Percentiles rank a stretch among this genome's conserved stretches.
Conservation (phyloP, 2,888 invertebrate species). For the Melolontha melolontha region DNA sequence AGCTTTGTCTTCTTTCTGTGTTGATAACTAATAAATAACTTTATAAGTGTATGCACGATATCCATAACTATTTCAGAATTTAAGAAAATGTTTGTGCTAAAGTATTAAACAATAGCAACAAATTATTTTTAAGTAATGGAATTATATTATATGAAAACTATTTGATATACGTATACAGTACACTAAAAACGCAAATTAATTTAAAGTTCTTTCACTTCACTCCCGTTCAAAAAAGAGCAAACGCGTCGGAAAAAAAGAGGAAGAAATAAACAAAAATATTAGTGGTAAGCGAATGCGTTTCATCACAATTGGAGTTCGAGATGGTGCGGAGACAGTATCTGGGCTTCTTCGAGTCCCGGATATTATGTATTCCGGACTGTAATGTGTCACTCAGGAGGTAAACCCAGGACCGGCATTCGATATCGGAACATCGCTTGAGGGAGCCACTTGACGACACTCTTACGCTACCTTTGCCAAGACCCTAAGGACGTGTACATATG, state of each 20-base stretch:
- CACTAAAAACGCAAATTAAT: background rate
- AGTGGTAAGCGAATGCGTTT: conserved; percentile 26
- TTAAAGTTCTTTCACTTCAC: conserved; percentile 6
- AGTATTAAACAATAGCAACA: too few species aligned
- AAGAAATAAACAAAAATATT: conserved; percentile 31
- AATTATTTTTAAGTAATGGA: too few species aligned
- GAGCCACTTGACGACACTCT: conserved; percentile 52
- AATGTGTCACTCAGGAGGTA: conserved; percentile 55
- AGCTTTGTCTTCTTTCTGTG: too few species aligned
- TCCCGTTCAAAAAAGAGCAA: conserved; percentile 1
- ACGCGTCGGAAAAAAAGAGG: conserved; percentile 18
- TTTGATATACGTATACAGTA: too few species aligned
- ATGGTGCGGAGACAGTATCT: conserved; percentile 29
- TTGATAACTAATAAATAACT: too few species aligned
- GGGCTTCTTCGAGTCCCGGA: conserved; percentile 47
- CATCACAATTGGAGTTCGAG: conserved; percentile 31
- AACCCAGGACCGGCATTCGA: conserved; percentile 51
- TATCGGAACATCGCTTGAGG: conserved; percentile 52
- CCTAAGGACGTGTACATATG: conserved; percentile 48
- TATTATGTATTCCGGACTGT: conserved; percentile 55
- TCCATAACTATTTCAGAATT: too few species aligned
- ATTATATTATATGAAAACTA: too few species aligned
- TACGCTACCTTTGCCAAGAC: conserved; percentile 47
- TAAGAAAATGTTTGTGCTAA: too few species aligned
- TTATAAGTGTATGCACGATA: too few species aligned